These are phyloP conservation scores for Psilopsiagon aymara DNA, from an alignment of 2,113 vertebrate species.

Conservation along the genomic window DNA sequence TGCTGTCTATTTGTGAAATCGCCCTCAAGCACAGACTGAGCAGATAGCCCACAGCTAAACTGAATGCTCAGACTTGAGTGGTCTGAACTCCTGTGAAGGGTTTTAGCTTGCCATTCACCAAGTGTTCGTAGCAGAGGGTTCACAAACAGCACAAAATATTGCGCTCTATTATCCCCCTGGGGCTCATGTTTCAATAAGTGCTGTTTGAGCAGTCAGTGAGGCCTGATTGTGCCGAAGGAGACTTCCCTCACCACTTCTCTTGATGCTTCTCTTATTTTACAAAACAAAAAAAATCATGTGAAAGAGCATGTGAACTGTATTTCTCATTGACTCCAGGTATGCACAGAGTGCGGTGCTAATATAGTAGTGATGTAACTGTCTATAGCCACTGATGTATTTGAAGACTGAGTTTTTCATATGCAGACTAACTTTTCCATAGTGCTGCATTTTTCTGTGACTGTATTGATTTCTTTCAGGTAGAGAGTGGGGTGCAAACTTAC, in stretches of 20 bases:
- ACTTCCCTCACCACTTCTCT: not conserved
- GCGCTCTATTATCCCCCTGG: not conserved
- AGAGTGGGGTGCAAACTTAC: not conserved
- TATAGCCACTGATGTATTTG: rapidly evolving
- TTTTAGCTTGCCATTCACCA: not conserved
- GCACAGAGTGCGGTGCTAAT: not conserved
- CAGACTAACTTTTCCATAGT: not conserved
- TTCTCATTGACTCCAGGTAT: not conserved
- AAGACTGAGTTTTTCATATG: not conserved
- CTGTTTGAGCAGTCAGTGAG: not conserved
- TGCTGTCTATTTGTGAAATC: not conserved
- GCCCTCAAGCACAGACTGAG: not conserved
- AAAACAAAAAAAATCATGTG: not conserved
- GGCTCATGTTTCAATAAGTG: not conserved
- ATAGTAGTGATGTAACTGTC: not conserved
- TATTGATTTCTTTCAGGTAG: not conserved
- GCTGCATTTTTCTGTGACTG: not conserved
- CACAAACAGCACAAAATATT: not conserved
- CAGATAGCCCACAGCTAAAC: not conserved
- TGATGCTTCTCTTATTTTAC: not conserved
- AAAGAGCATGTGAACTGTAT: not conserved
- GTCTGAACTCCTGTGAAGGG: not conserved
- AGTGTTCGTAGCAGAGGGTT: not conserved
- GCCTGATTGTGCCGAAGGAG: not conserved
- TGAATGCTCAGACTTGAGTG: not conserved